Base-by-base conservation (phyloP, 2,797 vertebrate species). In the Hippoglossus hippoglossus region DNA sequence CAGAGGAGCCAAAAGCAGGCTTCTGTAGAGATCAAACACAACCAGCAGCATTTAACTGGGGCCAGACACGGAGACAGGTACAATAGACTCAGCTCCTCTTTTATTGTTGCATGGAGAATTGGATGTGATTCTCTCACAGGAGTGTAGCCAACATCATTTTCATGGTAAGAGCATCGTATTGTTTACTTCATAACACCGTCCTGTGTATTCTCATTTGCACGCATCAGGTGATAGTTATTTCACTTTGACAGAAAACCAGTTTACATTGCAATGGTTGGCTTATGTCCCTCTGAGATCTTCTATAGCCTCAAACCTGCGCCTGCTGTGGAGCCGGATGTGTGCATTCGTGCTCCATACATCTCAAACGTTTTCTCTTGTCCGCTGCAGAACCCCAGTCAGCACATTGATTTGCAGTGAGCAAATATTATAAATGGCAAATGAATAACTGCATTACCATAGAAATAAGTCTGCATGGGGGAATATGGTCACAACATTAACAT, bases 401-500 rank as follows among this genome's bases (percentile, higher is more conserved):
- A 75, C 56, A 25, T 55, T 80, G 67, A 53, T 91, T 89, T 80
- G 50, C 82, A 75, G 67, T 66, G 68, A 74, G 75, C 56, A 81
- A 77, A 91, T 79, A 81, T 84, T 86, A 85, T 66, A 83, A 81
- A 86, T 72, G 82, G 69, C 81, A 85, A 72, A 85, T 76, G 82
- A 89, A 84, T 87, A 77, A 79, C 62, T 69, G 62, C 68, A 92
- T 92, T 92, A 90, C 73, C 89, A 92, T 89, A 88, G 86, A 91
- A 92, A 92, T 87, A 81, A 82, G 87, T 66, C 80, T 69, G 79
- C 77, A 68, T 19, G 6, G 56, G 9, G 22, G 63, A 79, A 81
- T 75, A 77, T 26, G 46, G 71, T 66, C 61, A 51, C 50, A 65
- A 58, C 75, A 85, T 89, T 85, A 90, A 88, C 86, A 82, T 81